Percentiles rank a stretch among this genome's conserved stretches.
phyloP scores from a whole-genome alignment of 2,113 vertebrate genomes.

The Calidris pugnax region DNA sequence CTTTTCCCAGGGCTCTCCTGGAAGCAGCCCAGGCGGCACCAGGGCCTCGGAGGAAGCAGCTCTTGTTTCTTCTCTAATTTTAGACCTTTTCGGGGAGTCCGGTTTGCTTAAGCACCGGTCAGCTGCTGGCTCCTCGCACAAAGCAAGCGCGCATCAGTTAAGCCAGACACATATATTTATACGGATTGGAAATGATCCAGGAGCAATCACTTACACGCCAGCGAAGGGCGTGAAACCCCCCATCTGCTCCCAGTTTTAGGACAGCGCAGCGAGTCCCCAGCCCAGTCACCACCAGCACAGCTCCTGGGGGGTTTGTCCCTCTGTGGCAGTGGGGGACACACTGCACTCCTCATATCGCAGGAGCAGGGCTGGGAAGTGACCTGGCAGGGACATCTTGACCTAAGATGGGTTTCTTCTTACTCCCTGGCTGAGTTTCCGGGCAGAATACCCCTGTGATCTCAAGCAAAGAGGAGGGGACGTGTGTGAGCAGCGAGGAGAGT shows the following conservation, averaged over 20 bases:
- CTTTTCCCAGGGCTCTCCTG: neutral
- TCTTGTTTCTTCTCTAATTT: constrained; percentile 38
- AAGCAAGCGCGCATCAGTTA: neutral
- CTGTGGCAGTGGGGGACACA: accelerated
- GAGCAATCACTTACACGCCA: constrained; percentile 9
- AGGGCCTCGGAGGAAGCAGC: neutral
- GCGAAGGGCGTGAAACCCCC: constrained; percentile 15
- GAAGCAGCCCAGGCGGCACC: neutral
- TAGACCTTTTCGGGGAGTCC: neutral
- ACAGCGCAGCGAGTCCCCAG: neutral
- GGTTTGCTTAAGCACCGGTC: constrained; percentile 20
- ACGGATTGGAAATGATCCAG: neutral
- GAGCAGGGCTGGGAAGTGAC: neutral
- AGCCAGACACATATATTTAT: neutral
- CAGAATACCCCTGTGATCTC: neutral
- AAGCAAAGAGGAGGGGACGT: neutral
- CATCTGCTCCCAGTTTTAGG: neutral
- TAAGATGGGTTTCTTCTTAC: neutral
- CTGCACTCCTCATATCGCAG: neutral
- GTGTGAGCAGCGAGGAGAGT: neutral
- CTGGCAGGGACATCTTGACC: neutral
- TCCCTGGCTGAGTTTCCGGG: neutral
- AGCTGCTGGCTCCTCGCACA: constrained; percentile 20
- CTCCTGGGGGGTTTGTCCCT: accelerated
- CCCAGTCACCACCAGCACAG: neutral